phyloP scores from a whole-genome alignment of 2,113 vertebrate species.

The Peromyscus polionotus region DNA sequence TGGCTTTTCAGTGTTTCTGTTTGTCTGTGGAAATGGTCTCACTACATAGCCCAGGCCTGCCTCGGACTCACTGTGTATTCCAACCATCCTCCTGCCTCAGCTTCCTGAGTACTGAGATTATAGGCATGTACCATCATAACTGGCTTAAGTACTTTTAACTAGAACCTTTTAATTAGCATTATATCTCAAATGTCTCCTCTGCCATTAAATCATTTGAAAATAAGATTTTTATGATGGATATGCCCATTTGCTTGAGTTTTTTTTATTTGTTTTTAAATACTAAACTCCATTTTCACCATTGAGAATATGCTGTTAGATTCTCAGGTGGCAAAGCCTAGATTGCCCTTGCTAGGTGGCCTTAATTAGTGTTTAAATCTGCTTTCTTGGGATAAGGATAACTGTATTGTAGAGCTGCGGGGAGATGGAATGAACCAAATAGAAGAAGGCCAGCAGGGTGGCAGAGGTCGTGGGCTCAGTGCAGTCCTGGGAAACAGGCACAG shows the following conservation, averaged over 20 bases:
- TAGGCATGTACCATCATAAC: neutral
- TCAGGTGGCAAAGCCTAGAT: neutral
- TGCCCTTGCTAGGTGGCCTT: neutral
- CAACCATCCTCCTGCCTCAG: neutral
- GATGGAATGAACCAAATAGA: neutral
- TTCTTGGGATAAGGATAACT: neutral
- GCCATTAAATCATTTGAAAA: slow-evolving; percentile 19
- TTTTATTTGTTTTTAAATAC: neutral
- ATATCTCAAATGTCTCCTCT: slow-evolving; percentile 22
- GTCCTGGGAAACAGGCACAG: neutral
- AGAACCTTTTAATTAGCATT: neutral
- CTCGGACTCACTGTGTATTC: neutral
- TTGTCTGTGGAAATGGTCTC: neutral
- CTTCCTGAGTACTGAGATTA: neutral
- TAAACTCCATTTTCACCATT: neutral
- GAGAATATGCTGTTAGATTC: neutral
- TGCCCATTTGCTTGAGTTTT: neutral
- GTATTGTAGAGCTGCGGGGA: neutral
- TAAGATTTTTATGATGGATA: slow-evolving; percentile 22
- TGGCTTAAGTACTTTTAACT: slow-evolving; percentile 42
- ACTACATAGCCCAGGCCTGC: neutral
- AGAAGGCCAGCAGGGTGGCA: neutral
- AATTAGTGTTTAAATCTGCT: neutral
- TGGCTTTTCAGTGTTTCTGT: neutral
- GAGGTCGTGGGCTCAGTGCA: neutral